Percentiles rank a stretch among this genome's conserved stretches.
These are phyloP conservation scores for Aramus guarauna DNA, from an alignment of 2,113 vertebrate genomes.

Conservation along the genomic window DNA sequence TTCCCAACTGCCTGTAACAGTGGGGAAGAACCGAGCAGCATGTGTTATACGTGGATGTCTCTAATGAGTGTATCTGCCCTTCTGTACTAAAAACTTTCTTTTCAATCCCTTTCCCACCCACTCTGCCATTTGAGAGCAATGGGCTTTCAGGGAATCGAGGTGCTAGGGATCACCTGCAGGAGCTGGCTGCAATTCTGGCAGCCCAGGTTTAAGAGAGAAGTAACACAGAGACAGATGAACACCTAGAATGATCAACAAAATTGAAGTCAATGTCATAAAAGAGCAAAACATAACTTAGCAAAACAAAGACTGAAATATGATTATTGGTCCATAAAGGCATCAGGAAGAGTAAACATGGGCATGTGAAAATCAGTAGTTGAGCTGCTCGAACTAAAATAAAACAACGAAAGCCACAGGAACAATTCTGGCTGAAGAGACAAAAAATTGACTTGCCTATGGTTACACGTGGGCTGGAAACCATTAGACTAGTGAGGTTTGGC, in stretches of 20 bases:
- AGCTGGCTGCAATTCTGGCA: not conserved
- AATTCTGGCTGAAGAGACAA: not conserved
- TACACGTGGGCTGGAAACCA: not conserved
- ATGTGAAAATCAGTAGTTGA: not conserved
- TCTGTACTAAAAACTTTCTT: not conserved
- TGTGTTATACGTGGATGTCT: not conserved
- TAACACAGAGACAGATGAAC: not conserved
- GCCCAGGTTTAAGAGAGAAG: not conserved
- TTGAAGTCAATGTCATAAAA: not conserved
- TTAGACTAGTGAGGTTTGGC: not conserved
- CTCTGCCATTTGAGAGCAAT: fast-evolving
- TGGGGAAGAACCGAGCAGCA: not conserved
- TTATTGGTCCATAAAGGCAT: not conserved
- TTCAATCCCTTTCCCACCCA: not conserved
- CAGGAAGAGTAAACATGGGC: fast-evolving
- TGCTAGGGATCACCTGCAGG: not conserved
- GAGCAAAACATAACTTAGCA: not conserved
- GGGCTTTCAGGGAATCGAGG: fast-evolving
- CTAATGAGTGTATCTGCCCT: not conserved
- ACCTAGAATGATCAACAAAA: not conserved
- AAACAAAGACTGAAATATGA: not conserved
- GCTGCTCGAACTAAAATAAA: not conserved
- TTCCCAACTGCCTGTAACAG: not conserved
- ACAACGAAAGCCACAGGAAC: not conserved
- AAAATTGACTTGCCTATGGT: not conserved